Evolutionary conservation across 2,797 vertebrate species (phyloP), one percentile per base, ranked within the genome.

Genomic region (Poeciliopsis presidionis): DNA sequence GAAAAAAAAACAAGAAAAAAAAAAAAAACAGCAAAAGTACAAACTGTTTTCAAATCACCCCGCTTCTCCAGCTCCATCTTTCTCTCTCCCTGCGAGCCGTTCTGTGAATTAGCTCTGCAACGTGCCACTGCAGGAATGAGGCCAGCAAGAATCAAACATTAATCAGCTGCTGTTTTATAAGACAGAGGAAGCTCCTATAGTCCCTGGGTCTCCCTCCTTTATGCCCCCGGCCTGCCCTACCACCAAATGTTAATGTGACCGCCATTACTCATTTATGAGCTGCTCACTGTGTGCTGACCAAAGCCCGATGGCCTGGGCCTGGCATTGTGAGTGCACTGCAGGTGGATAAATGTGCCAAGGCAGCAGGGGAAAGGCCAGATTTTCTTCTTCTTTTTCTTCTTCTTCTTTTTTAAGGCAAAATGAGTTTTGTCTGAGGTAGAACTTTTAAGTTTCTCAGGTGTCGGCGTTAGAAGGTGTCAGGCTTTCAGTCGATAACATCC

Each of bases 111-210:
- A 87, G 79, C 79, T 84, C 53, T 80, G 80, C 79, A 63, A 78
- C 65, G 81, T 75, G 80, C 83, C 53, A 47, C 49, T 79, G 75
- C 88, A 89, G 80, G 92, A 93, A 93, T 84, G 90, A 91, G 91
- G 90, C 91, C 88, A 88, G 88, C 85, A 72, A 69, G 79, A 92
- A 94, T 95, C 90, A 93, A 94, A 94, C 93, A 94, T 95, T 94
- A 94, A 95, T 95, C 93, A 94, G 86, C 86, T 82, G 74, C 92
- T 93, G 90, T 92, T 93, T 93, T 92, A 91, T 90, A 91, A 92
- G 91, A 92, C 88, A 81, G 86, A 88, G 81, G 87, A 81, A 90
- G 86, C 76, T 70, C 84, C 83, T 85, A 86, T 84, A 30, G 81
- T 86, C 85, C 78, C 88, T 69, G 73, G 71, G 77, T 81, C 78